Evolutionary conservation across 2,888 invertebrate species (phyloP).

Genomic region (Pristionchus maxplancki): DNA sequence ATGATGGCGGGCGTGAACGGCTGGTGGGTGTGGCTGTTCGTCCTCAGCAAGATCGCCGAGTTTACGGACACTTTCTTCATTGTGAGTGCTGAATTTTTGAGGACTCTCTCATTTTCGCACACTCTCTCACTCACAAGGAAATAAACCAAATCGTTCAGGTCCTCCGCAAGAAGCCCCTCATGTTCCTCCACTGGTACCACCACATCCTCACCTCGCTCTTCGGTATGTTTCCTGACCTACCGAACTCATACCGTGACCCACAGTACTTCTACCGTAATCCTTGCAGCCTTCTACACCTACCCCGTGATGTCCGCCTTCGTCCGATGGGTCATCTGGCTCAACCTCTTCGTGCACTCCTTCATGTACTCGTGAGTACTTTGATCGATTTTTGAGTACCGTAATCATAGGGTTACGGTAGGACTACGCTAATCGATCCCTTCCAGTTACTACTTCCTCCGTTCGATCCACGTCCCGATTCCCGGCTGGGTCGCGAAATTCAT

Average conservation of each 20-base stretch:
- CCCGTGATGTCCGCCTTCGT: conserved; percentile 66
- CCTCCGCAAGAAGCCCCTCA: conserved; percentile 49
- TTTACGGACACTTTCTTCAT: conserved; percentile 69
- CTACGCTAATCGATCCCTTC: conserved; percentile 3
- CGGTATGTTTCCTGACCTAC: not conserved
- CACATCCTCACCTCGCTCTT: conserved; percentile 50
- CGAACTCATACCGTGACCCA: not conserved
- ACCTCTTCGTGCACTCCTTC: conserved; percentile 71
- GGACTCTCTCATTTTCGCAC: too few species aligned
- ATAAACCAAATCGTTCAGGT: not conserved
- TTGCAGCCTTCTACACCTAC: conserved; percentile 1
- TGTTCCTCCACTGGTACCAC: conserved; percentile 53
- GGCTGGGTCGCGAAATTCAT: conserved; percentile 72
- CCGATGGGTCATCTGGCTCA: conserved; percentile 76
- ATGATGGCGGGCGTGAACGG: conserved; percentile 60
- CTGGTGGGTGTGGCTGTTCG: conserved; percentile 71
- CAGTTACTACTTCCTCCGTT: conserved; percentile 75
- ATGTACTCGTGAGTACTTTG: conserved; percentile 63
- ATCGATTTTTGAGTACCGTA: too few species aligned
- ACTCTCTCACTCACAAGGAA: too few species aligned
- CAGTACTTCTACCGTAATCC: not conserved
- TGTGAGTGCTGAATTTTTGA: conserved; percentile 49
- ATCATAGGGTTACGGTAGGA: too few species aligned
- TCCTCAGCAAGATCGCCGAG: conserved; percentile 66
- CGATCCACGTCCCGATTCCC: conserved; percentile 73